phyloP scores from a whole-genome alignment of 2,888 invertebrate genomes.

The Sthenelais limicola region DNA sequence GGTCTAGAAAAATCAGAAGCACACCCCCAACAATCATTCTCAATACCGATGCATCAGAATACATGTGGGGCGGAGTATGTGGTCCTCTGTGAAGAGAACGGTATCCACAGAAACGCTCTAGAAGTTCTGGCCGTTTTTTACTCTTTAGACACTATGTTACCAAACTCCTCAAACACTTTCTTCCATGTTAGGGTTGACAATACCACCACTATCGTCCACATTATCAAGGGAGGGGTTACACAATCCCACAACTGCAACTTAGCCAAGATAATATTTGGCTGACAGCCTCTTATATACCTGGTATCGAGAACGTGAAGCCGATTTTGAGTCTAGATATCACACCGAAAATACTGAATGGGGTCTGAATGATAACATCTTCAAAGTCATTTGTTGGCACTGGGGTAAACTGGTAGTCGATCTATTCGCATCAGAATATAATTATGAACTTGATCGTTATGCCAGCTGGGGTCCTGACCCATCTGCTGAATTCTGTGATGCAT shows the following conservation, averaged over 20 bases:
- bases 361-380: not conserved
- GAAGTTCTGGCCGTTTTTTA: constrained; percentile 17
- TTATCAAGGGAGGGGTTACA: not conserved
- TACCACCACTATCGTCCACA: not conserved
- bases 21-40: not conserved
- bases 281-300: not conserved
- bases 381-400: not conserved
- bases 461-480: constrained; percentile 1
- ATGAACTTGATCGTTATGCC: not conserved
- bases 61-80: constrained; percentile 9
- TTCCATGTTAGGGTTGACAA: not conserved
- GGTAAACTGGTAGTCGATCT: too few species aligned
- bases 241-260: not conserved
- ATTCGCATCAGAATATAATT: not conserved
- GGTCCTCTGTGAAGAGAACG: not conserved
- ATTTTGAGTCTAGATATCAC: not conserved
- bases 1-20: not conserved
- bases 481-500: not conserved
- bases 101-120: not conserved
- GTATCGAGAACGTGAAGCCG: not conserved
- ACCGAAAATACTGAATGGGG: not conserved
- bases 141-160: not conserved
- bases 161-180: not conserved
- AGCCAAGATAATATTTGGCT: not conserved
- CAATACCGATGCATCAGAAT: not conserved